Percentiles rank a stretch among this genome's conserved stretches.
phyloP scores from a whole-genome alignment of 2,113 vertebrate species.

The Thryonomys swinderianus region DNA sequence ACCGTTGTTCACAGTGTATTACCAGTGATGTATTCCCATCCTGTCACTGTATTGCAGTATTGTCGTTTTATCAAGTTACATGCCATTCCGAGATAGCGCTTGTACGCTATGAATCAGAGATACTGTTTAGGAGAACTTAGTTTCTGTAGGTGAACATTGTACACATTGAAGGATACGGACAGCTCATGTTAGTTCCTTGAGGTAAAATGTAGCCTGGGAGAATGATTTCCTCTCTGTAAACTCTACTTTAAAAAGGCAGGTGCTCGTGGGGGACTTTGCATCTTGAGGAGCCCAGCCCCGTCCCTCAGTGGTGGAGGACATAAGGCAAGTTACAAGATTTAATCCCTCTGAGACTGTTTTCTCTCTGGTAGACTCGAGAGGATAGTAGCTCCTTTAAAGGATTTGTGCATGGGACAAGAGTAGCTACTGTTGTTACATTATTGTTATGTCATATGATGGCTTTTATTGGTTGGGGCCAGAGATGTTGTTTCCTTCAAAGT shows the following conservation, averaged over 20 bases:
- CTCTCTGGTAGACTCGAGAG: neutral
- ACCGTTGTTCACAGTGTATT: neutral
- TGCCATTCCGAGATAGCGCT: neutral
- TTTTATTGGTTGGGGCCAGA: neutral
- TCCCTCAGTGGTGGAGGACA: neutral
- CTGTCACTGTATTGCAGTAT: neutral
- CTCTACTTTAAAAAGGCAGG: neutral
- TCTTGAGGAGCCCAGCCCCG: neutral
- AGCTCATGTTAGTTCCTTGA: neutral
- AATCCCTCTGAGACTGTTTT: neutral
- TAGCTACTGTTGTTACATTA: neutral
- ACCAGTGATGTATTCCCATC: neutral
- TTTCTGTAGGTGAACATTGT: neutral
- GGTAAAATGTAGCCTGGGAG: neutral
- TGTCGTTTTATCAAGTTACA: neutral
- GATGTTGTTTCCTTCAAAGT: neutral
- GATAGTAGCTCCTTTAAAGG: neutral
- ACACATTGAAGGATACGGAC: neutral
- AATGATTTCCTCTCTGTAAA: neutral
- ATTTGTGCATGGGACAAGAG: fast-evolving
- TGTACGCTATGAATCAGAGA: neutral
- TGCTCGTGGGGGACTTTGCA: neutral
- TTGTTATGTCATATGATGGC: neutral
- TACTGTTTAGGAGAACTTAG: neutral
- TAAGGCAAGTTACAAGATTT: neutral